phyloP scores from a whole-genome alignment of 2,797 vertebrate species.

The Sebastes alutus region DNA sequence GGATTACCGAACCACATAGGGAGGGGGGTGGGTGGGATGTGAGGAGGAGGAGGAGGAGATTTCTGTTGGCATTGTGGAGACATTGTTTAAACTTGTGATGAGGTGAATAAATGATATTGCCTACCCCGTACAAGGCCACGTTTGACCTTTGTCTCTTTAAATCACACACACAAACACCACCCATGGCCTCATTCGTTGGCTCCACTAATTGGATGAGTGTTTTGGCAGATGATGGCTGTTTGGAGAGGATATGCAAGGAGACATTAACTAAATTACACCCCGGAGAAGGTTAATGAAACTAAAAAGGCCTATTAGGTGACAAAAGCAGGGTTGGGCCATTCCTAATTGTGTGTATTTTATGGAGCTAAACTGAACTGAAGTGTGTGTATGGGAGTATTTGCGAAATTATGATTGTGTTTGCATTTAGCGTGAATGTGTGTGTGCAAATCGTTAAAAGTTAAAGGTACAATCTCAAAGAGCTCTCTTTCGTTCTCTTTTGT shows the following conservation, averaged over 20 bases:
- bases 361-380: neutral
- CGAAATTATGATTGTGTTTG: neutral
- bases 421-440: neutral
- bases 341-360: neutral
- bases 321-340: neutral
- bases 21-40: neutral
- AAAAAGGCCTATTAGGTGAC: neutral
- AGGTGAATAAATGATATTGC: neutral
- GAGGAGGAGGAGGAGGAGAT: neutral
- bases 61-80: neutral
- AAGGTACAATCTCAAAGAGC: neutral
- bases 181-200: neutral
- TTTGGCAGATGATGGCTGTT: conserved; percentile 30
- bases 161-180: neutral
- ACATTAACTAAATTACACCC: conserved; percentile 49
- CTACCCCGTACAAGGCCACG: neutral
- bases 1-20: conserved; percentile 64
- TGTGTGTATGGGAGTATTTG: neutral
- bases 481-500: neutral
- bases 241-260: conserved; percentile 9
- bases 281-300: conserved; percentile 60
- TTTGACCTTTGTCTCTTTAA: conserved; percentile 17
- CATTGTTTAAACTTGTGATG: neutral
- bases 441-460: neutral
- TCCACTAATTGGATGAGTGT: conserved; percentile 41